These are phyloP conservation scores for Gymnobelideus leadbeateri DNA, from an alignment of 2,113 vertebrate genomes.

Conservation along the genomic window DNA sequence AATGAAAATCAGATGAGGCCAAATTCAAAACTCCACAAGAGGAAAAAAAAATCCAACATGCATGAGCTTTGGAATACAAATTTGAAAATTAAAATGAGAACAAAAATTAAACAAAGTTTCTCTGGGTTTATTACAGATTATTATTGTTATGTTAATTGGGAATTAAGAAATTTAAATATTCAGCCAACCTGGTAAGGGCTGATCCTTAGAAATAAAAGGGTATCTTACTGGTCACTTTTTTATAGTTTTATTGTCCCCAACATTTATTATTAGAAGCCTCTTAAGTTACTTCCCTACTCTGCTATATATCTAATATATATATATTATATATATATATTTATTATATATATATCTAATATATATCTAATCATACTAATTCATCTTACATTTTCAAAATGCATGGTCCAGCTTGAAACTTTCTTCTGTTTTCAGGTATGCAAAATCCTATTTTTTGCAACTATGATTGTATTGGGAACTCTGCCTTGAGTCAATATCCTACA, in stretches of 20 bases:
- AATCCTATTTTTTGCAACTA: background rate
- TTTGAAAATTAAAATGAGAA: background rate
- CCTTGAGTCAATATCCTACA: background rate
- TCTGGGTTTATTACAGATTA: background rate
- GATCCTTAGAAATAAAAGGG: background rate
- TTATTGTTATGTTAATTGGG: background rate
- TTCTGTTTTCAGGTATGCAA: background rate
- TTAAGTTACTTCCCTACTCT: background rate
- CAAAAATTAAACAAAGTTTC: background rate
- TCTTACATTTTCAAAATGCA: background rate
- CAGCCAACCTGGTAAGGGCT: background rate
- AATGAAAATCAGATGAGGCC: background rate
- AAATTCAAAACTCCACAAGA: background rate
- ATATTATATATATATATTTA: too few relatives aligned
- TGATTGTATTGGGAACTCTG: background rate
- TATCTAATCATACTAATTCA: background rate
- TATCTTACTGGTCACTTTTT: background rate
- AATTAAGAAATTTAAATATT: background rate
- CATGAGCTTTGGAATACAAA: background rate
- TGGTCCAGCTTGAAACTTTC: background rate
- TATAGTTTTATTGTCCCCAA: background rate
- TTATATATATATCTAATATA: too few relatives aligned
- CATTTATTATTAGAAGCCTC: background rate
- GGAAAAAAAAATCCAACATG: background rate
- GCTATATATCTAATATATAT: background rate